A percentile compares a stretch with the other conserved stretches of the same genome.
These are phyloP conservation scores for Gasteruption jaculator DNA, from an alignment of 2,888 invertebrate genomes.

Conservation along the genomic window DNA sequence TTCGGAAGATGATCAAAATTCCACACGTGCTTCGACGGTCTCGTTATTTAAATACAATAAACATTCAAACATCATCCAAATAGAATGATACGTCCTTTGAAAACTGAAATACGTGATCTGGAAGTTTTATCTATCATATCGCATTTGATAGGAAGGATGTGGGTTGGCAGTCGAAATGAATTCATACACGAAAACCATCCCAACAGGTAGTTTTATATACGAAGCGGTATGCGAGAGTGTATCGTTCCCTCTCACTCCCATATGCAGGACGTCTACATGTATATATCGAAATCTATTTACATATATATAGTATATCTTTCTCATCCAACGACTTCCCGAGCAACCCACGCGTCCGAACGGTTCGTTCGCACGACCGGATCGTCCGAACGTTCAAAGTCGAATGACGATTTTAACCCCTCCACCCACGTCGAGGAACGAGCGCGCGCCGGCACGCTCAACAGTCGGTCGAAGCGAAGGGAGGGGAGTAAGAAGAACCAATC, in stretches of 20 bases:
- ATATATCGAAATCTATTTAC: too few relatives aligned
- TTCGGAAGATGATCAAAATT: too few relatives aligned
- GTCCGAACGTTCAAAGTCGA: conserved; percentile 31
- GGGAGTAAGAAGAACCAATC: conserved; percentile 35
- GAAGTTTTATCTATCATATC: too few relatives aligned
- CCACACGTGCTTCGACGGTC: too few relatives aligned
- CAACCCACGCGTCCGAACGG: conserved; percentile 30
- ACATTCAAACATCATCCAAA: too few relatives aligned
- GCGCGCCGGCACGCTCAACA: conserved; percentile 41
- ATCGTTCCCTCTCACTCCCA: conserved; percentile 25
- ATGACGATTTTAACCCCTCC: conserved; percentile 39
- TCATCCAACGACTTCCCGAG: too few relatives aligned
- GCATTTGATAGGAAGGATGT: too few relatives aligned
- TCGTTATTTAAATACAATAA: too few relatives aligned
- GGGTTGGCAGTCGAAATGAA: conserved; percentile 39
- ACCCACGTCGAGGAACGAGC: conserved; percentile 53
- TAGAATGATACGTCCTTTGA: too few relatives aligned
- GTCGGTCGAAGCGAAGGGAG: conserved; percentile 25
- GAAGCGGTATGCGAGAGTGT: not conserved
- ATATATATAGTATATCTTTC: too few relatives aligned
- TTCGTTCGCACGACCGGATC: conserved; percentile 47
- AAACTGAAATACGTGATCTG: too few relatives aligned
- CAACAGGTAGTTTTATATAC: conserved; percentile 32
- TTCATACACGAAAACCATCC: conserved; percentile 35
- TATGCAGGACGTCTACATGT: conserved; percentile 5